phyloP scores from a whole-genome alignment of 92 coral and sea anemone genomes.

The Phenganax stokvisi region DNA sequence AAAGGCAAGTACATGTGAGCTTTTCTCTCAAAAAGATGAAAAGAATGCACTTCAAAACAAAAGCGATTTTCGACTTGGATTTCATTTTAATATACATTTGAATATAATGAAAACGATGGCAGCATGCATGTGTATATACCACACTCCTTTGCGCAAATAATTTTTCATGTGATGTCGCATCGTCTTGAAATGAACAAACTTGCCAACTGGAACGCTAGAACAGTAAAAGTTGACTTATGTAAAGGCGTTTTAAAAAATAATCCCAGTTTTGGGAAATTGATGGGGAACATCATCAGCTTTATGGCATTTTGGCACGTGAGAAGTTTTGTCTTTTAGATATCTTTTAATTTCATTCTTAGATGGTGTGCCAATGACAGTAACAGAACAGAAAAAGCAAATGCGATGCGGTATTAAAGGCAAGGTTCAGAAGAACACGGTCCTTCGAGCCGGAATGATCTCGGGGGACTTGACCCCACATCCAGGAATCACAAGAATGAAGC shows the following conservation, averaged over 20 bases:
- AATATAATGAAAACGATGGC: too few relatives aligned
- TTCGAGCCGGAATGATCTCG: constrained; percentile 90
- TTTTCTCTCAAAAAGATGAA: background rate
- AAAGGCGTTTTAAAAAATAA: too few relatives aligned
- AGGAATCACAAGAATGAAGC: constrained; percentile 58
- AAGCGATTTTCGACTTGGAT: too few relatives aligned
- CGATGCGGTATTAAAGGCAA: constrained; percentile 70
- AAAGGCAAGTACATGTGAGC: constrained; percentile 54
- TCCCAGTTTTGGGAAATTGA: too few relatives aligned
- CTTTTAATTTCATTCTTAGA: constrained; percentile 20
- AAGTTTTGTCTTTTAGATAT: background rate
- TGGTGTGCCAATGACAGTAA: constrained; percentile 57
- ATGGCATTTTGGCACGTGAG: background rate
- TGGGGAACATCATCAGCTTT: too few relatives aligned
- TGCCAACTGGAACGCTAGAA: too few relatives aligned
- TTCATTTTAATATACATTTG: too few relatives aligned
- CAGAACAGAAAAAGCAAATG: constrained; percentile 55
- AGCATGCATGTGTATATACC: too few relatives aligned
- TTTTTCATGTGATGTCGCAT: too few relatives aligned
- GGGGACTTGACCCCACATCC: constrained; percentile 82
- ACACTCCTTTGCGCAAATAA: too few relatives aligned
- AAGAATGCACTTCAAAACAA: background rate
- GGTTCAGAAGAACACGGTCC: constrained; percentile 72
- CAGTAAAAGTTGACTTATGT: too few relatives aligned
- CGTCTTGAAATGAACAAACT: too few relatives aligned